A percentile compares a stretch with the other conserved stretches of the same genome.
These are phyloP conservation scores for Papilio polyxenes DNA, from an alignment of 1,140 invertebrate species.

Conservation along the genomic window DNA sequence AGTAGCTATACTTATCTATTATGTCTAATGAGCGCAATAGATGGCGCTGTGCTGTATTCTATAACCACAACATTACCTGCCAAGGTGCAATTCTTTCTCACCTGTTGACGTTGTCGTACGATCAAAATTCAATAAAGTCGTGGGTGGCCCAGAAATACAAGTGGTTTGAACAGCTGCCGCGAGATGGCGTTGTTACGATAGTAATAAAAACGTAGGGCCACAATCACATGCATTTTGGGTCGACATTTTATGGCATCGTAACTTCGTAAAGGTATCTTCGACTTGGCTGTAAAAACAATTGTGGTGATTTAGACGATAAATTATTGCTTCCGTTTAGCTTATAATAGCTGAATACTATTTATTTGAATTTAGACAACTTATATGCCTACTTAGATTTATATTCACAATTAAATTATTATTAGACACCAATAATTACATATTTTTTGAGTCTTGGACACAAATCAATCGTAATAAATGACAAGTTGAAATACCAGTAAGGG, in stretches of 20 bases:
- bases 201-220: conserved; percentile 11
- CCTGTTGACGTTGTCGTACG: background rate
- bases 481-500: background rate
- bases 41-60: conserved; percentile 17
- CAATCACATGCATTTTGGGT: conserved; percentile 13
- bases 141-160: conserved; percentile 50
- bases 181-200: conserved; percentile 64
- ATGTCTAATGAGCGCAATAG: background rate
- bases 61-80: background rate
- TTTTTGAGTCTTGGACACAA: background rate
- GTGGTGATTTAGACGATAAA: background rate
- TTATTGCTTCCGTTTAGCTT: background rate
- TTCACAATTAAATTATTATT: too few relatives aligned
- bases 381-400: too few relatives aligned
- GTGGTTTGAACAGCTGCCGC: conserved; percentile 50
- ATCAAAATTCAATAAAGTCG: conserved; percentile 18
- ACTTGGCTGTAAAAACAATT: conserved; percentile 21
- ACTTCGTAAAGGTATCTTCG: conserved; percentile 27
- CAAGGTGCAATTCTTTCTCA: background rate
- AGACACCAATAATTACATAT: background rate
- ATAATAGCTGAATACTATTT: background rate
- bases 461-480: background rate
- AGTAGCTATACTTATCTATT: background rate
- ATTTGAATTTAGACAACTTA: background rate
- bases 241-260: conserved; percentile 31